Percentiles rank a stretch among this genome's conserved stretches.
These are phyloP conservation scores for Acanthoscelides obtectus DNA, from an alignment of 2,888 invertebrate species.

Conservation along the genomic window DNA sequence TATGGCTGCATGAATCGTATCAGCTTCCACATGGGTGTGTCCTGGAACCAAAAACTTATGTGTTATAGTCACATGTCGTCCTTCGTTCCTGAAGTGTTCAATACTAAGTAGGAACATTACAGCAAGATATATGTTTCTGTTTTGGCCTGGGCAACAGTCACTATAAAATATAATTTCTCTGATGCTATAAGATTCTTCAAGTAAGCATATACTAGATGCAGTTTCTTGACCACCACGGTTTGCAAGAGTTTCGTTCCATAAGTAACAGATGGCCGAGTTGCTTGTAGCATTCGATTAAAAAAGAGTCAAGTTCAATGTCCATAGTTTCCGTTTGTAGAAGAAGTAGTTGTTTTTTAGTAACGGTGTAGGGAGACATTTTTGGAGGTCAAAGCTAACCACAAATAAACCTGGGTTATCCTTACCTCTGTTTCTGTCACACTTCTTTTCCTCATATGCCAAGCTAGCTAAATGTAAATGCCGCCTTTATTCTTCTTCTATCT, in stretches of 20 bases:
- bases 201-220: background rate
- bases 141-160: conserved; percentile 1
- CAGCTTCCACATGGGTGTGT: conserved; percentile 10
- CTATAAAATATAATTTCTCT: conserved; percentile 2
- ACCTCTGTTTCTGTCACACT: background rate
- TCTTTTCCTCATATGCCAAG: background rate
- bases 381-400: background rate
- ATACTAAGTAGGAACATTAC: background rate
- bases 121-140: conserved; percentile 1
- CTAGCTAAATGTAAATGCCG: background rate
- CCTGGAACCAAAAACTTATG: conserved; percentile 8
- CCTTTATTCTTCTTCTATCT: background rate
- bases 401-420: background rate
- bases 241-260: background rate
- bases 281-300: background rate
- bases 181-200: background rate
- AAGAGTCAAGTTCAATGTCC: background rate
- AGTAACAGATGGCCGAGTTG: background rate
- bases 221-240: background rate
- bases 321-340: background rate
- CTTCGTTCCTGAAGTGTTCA: background rate
- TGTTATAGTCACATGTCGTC: background rate
- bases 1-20: conserved; percentile 8
- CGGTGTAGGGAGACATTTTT: background rate
- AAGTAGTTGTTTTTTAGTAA: background rate